Evolutionary conservation across 2,888 invertebrate species (phyloP), one percentile per base, ranked within the genome.

Genomic region (Macaria liturata): DNA sequence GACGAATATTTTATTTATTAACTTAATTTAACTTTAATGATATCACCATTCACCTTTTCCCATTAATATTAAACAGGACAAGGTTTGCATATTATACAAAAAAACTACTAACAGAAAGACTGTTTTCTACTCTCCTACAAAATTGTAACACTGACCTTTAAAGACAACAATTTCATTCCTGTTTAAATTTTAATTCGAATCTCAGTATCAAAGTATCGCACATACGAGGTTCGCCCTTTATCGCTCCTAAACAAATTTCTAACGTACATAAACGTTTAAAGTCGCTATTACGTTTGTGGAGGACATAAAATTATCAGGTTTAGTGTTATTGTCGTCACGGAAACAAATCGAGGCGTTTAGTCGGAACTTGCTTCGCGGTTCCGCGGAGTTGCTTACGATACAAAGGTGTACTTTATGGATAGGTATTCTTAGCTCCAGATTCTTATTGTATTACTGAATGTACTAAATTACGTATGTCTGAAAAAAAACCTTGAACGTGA

Each of bases 241-340:
- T 72, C 67, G 69, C 66, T 67, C 55, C 60, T 75, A 71, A 76
- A 76, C 75, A 75, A 80, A 80, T 76, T 54, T 78, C 70, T 75
- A 71, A 75, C 67, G 74, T 74, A 70, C 72, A 67, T 62, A 64
- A 68, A 64, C 59, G 66, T 70, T 76, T 67, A 65, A 73, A 70
- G 72, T 73, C 71, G 58, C 65, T 71, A 67, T 76, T 75, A 76
- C 68, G 69, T 72, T 72, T 67, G 70, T 64, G 70, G 68, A 60
- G 70, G 68, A 73, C 76, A 74, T 82, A 81, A 83, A 84, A 83
- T 81, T 74, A 78, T 74, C 74, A 74, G 69, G 74, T 85, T 82
- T 83, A 84, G 77, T 78, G 78, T 78, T 70, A 71, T 69, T 73
- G 71, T 74, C 68, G 71, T 75, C 76, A 74, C 70, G 65, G 71